Evolutionary conservation across 1,140 invertebrate species (phyloP).

Genomic region (Drosophila virilis): DNA sequence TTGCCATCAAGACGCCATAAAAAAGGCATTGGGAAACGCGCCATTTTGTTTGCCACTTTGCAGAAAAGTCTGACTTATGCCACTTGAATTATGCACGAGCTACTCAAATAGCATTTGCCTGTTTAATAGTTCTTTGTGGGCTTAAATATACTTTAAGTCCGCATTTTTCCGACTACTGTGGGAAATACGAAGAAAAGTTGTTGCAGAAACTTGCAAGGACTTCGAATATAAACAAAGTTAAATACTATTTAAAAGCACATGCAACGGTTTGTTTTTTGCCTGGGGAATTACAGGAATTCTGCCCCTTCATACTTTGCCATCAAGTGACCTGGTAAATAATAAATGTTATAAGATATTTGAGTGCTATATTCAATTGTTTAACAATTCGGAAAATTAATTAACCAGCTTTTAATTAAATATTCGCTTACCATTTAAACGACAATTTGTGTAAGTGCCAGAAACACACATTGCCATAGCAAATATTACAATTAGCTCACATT

Average conservation of each 20-base stretch:
- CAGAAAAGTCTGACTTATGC: constrained; percentile 9
- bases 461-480: too few relatives aligned
- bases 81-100: constrained; percentile 55
- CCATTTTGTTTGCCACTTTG: constrained; percentile 35
- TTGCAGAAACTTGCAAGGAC: neutral
- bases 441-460: too few relatives aligned
- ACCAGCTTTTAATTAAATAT: too few relatives aligned
- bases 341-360: too few relatives aligned
- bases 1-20: constrained; percentile 34
- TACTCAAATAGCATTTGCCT: neutral
- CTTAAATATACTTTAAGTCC: neutral
- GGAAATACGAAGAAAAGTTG: neutral
- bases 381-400: too few relatives aligned
- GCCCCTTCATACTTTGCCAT: too few relatives aligned
- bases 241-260: neutral
- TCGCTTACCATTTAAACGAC: too few relatives aligned
- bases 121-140: too few relatives aligned
- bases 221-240: neutral
- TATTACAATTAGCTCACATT: too few relatives aligned
- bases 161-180: neutral
- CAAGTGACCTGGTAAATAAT: too few relatives aligned
- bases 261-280: neutral
- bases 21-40: constrained; percentile 15
- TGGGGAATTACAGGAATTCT: too few relatives aligned
- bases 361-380: too few relatives aligned